Percentiles rank a stretch among this genome's conserved stretches.
Conservation (phyloP, 2,113 vertebrate genomes). For the Tiliqua scincoides region DNA sequence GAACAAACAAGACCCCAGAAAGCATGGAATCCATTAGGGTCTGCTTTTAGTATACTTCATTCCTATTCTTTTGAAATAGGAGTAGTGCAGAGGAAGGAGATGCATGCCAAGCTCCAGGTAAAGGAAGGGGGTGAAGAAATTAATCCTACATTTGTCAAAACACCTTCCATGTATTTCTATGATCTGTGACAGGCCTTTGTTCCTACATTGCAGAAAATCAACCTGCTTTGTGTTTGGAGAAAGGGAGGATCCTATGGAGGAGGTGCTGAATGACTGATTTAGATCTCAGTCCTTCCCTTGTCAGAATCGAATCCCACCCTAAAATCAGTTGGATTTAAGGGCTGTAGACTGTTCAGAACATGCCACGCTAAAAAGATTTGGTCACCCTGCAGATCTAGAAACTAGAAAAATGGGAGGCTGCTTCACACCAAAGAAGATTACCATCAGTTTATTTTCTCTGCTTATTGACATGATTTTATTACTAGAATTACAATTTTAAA, state of each 20-base stretch:
- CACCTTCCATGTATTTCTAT: neutral
- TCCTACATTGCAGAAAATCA: neutral
- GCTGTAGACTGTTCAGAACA: neutral
- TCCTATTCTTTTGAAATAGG: too few species aligned
- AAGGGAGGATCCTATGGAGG: neutral
- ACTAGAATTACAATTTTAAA: neutral
- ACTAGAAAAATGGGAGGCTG: neutral
- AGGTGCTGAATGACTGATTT: neutral
- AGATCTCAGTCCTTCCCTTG: neutral
- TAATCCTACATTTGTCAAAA: slow-evolving; percentile 27
- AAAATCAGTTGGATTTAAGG: neutral
- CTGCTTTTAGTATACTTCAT: too few species aligned
- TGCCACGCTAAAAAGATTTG: neutral
- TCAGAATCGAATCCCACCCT: neutral
- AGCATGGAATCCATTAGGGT: too few species aligned
- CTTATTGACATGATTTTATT: neutral
- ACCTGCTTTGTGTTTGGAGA: neutral
- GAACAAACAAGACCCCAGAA: too few species aligned
- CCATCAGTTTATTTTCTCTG: neutral
- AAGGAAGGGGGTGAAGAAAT: neutral
- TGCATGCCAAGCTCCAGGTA: too few species aligned
- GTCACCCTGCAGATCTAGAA: neutral
- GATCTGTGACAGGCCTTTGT: slow-evolving; percentile 15
- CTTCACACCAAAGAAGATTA: neutral
- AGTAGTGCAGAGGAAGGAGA: too few species aligned